Base-by-base conservation (phyloP, 2,797 vertebrate species). In the Schizopygopsis pylzovi region DNA sequence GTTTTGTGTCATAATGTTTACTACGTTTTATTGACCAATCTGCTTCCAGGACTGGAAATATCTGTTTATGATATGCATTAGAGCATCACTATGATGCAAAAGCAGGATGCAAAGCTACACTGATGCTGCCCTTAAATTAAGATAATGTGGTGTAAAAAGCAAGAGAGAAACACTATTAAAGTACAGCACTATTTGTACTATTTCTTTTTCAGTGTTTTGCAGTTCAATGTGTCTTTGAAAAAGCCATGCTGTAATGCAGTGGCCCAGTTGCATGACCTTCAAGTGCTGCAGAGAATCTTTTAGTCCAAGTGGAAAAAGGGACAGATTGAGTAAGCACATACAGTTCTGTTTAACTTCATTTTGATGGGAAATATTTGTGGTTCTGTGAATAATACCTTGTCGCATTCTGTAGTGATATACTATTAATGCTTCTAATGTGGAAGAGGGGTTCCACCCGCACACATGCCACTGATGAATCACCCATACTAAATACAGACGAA, bases 211-310 rank as follows among this genome's bases (percentile, higher is more conserved):
- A 45, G 16, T 82, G n/a, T 63, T 75, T 82, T 41, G 59, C 37
- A 25, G 22, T 43, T 67, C 37, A 54, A 4, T 25, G 71, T 65
- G 43, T 28, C 71, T 76, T 73, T 83, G 54, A 47, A n/a, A 82
- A 63, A 47, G 28, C 20, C 28, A 28, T 33, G 18, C 22, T 28
- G 6, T 28, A 11, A 39, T 84, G 49, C 39, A 71, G 83, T 84
- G 75, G 75, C 75, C 75, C 39, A 70, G 75, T 79, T 84, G 61
- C 83, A 70, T 67, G 83, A 84, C 65, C 39, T 79, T 84, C 33
- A 84, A 20, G 7, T 56, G 10, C 65, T 84, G 75, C 63, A 84
- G 15, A 85, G 11, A 45, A 28, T 56, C 16, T 33, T 37, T 68
- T 68, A 56, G 28, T 28, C 37, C 52, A 72, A 76, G 72, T 39